Percentiles rank a stretch among this genome's conserved stretches.
Evolutionary conservation across 2,113 vertebrate species (phyloP).

Genomic region (Lasiurus borealis): DNA sequence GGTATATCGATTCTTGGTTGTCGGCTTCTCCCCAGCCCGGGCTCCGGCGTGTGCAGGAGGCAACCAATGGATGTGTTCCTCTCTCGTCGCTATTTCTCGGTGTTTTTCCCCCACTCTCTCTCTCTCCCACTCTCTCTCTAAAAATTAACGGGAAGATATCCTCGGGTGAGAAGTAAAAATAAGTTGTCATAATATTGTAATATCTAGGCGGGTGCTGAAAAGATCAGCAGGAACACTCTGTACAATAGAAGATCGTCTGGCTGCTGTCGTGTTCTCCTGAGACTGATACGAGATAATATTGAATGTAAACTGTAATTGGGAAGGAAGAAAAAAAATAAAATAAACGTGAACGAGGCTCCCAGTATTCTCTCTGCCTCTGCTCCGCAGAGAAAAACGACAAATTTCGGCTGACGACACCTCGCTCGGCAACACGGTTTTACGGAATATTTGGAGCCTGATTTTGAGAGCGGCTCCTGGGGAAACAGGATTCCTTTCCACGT

Average conservation of each 20-base stretch:
- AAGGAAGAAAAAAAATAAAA: neutral
- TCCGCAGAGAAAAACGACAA: too few species aligned
- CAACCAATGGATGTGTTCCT: too few species aligned
- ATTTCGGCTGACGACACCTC: too few species aligned
- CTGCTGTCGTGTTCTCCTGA: neutral
- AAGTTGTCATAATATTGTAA: neutral
- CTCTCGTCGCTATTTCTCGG: too few species aligned
- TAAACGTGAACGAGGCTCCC: too few species aligned
- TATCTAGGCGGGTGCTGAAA: neutral
- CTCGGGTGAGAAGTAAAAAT: too few species aligned
- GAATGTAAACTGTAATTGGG: neutral
- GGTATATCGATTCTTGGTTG: too few species aligned
- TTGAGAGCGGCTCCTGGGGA: neutral
- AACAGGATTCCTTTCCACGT: neutral
- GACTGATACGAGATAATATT: neutral
- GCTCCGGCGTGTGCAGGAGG: too few species aligned
- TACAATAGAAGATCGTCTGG: neutral
- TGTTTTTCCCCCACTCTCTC: too few species aligned
- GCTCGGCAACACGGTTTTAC: neutral
- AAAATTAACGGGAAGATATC: too few species aligned
- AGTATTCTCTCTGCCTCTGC: neutral
- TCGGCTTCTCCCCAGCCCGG: too few species aligned
- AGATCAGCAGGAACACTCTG: neutral
- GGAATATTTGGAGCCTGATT: neutral
- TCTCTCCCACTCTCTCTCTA: too few species aligned